A percentile compares a stretch with the other conserved stretches of the same genome.
Conservation (phyloP, 2,797 vertebrate species). For the Florisuga fusca region DNA sequence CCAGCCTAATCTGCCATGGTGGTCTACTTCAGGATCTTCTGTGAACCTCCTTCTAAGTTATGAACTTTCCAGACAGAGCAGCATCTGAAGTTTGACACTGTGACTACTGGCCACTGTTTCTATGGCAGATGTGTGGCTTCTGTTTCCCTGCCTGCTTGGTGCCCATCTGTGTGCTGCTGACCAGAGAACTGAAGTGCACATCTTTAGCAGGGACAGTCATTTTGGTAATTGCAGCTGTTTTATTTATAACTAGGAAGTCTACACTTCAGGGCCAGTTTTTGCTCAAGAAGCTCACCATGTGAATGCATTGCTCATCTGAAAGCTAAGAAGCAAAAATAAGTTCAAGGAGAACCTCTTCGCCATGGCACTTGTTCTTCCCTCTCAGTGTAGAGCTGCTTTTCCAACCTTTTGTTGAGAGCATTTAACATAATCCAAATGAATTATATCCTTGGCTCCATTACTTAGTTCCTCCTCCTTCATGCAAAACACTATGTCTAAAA, state of each 20-base stretch:
- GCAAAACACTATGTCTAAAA: not conserved
- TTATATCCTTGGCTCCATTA: slow-evolving; percentile 8
- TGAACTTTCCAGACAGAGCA: not conserved
- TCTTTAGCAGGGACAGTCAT: not conserved
- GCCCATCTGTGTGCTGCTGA: not conserved
- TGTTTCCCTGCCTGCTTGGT: not conserved
- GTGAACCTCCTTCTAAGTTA: not conserved
- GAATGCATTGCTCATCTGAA: not conserved
- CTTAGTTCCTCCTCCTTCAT: not conserved
- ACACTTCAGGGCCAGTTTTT: not conserved
- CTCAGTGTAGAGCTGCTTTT: not conserved
- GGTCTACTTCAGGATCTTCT: not conserved
- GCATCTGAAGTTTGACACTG: not conserved
- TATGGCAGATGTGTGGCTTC: rapidly evolving
- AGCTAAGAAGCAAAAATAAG: not conserved
- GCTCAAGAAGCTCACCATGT: not conserved
- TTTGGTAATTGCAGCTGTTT: not conserved
- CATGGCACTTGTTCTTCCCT: not conserved
- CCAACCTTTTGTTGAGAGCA: not conserved
- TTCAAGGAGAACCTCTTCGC: not conserved
- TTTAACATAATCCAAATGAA: not conserved
- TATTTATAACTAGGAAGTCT: not conserved
- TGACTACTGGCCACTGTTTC: not conserved
- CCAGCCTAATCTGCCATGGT: not conserved
- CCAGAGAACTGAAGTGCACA: not conserved